A percentile compares a stretch with the other conserved stretches of the same genome.
Evolutionary conservation across 1,140 invertebrate genomes (phyloP).

Genomic region (Pinna nobilis): DNA sequence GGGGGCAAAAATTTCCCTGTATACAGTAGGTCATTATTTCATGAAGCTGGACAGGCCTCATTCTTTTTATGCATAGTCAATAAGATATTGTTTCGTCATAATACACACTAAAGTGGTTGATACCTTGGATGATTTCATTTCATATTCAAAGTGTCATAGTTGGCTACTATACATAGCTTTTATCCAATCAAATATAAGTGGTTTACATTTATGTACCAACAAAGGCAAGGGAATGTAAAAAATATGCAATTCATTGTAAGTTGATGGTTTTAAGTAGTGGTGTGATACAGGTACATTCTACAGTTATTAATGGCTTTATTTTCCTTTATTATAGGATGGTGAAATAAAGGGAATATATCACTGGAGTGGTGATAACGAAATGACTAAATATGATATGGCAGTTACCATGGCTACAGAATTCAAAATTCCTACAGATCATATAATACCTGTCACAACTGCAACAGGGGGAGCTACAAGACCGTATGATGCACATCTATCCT

Average conservation of each 20-base stretch:
- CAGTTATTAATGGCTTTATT: background rate
- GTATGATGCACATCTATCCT: conserved; percentile 75
- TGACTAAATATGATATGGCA: conserved; percentile 79
- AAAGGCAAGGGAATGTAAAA: background rate
- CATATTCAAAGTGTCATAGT: too few species aligned
- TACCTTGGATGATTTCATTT: too few species aligned
- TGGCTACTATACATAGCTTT: too few species aligned
- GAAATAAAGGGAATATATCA: conserved; percentile 76
- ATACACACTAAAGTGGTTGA: too few species aligned
- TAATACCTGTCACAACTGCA: conserved; percentile 59
- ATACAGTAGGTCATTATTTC: too few species aligned
- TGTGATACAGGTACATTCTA: background rate
- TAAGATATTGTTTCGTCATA: too few species aligned
- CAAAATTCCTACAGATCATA: conserved; percentile 71
- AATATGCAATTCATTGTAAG: background rate
- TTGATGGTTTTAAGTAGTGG: too few species aligned
- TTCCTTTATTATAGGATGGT: conserved; percentile 44
- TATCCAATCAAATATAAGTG: too few species aligned
- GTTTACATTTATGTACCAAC: too few species aligned
- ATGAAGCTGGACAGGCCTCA: too few species aligned
- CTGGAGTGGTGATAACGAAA: conserved; percentile 76
- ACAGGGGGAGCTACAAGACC: conserved; percentile 72
- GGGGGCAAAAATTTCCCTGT: too few species aligned
- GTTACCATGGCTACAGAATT: conserved; percentile 76
- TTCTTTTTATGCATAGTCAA: too few species aligned